These are phyloP conservation scores for Octonoba sinensis DNA, from an alignment of 2,888 invertebrate species.

Conservation along the genomic window DNA sequence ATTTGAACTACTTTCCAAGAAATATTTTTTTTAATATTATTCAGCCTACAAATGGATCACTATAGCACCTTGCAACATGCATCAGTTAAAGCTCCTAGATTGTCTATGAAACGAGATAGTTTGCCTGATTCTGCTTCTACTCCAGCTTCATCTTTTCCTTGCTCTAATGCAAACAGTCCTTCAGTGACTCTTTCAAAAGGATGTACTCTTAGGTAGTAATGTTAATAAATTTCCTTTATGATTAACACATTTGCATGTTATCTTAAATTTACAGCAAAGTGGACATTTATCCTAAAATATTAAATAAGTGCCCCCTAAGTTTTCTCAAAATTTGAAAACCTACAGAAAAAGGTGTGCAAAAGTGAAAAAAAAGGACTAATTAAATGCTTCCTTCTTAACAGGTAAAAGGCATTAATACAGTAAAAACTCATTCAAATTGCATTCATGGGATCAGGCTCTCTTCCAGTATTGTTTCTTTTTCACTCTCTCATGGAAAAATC, in stretches of 20 bases:
- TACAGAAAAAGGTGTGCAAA: too few relatives aligned
- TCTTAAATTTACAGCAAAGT: neutral
- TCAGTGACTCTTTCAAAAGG: constrained; percentile 55
- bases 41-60: constrained; percentile 52
- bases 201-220: constrained; percentile 44
- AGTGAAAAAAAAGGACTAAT: too few relatives aligned
- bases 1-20: too few relatives aligned
- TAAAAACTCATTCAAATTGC: too few relatives aligned
- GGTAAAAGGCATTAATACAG: too few relatives aligned
- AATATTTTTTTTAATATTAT: neutral
- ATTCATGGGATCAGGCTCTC: too few relatives aligned
- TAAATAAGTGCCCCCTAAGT: too few relatives aligned
- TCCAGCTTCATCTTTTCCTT: constrained; percentile 48
- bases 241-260: neutral
- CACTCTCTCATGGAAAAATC: too few relatives aligned
- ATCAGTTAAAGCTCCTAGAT: constrained; percentile 22
- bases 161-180: constrained; percentile 54
- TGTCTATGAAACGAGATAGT: constrained; percentile 39
- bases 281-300: neutral
- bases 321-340: too few relatives aligned
- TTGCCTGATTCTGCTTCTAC: constrained; percentile 50
- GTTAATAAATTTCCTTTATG: neutral
- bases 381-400: too few relatives aligned
- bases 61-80: constrained; percentile 37
- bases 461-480: too few relatives aligned